Evolutionary conservation across 2,797 vertebrate species (phyloP).

Genomic region (Pseudocheirus occidentalis): DNA sequence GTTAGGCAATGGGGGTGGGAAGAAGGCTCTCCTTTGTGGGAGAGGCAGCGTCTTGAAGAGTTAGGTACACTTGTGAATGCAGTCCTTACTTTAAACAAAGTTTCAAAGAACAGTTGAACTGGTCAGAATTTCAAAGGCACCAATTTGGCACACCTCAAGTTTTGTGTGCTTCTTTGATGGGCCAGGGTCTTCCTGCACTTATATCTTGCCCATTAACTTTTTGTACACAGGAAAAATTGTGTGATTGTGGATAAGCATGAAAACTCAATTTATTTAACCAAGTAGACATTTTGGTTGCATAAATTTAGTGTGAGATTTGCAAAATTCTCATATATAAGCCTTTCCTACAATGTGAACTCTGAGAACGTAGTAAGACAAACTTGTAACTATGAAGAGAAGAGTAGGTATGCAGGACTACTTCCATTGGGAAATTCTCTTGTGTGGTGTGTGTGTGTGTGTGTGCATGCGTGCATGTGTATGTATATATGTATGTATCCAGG

Average conservation of each 20-base stretch:
- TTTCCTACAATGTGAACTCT: conserved; percentile 25
- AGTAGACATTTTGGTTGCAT: conserved; percentile 18
- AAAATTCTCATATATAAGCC: conserved; percentile 15
- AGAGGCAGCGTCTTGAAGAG: conserved; percentile 14
- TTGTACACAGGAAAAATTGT: conserved; percentile 38
- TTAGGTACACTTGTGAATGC: conserved; percentile 34
- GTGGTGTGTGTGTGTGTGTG: not conserved
- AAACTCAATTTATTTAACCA: conserved; percentile 9
- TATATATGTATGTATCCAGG: not conserved
- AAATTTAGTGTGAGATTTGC: conserved; percentile 54
- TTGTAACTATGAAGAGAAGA: conserved; percentile 13
- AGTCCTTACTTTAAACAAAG: conserved; percentile 3
- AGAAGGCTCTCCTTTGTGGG: not conserved
- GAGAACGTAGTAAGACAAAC: conserved; percentile 17
- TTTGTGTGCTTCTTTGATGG: conserved; percentile 27
- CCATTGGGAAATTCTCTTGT: not conserved
- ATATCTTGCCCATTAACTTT: conserved; percentile 15
- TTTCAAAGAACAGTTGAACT: conserved; percentile 46
- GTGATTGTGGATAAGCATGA: conserved; percentile 15
- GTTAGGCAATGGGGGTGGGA: conserved; percentile 17
- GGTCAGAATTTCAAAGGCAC: conserved; percentile 45
- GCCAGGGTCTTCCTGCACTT: conserved; percentile 26
- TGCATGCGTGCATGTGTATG: not conserved
- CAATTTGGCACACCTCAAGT: not conserved
- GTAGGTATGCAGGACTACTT: not conserved